Base-by-base conservation (phyloP, 2,888 invertebrate genomes). In the Tuberolachnus salignus region DNA sequence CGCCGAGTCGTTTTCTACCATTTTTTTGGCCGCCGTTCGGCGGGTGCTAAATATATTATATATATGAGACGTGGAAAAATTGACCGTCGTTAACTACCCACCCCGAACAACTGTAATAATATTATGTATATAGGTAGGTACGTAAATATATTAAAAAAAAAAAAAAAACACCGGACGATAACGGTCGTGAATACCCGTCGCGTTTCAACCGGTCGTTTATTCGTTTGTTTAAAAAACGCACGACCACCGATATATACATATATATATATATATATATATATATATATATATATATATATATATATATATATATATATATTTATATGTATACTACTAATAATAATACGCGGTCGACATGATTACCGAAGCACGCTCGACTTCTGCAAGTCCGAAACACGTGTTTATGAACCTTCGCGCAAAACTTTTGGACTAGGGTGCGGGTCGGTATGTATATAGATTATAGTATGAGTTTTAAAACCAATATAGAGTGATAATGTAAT, bases 31-130 rank as follows among this genome's bases (percentile, higher is more conserved):
- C 59, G 23, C 46, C 59, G 46, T 71, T 71, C 59, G 23, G 44
- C 46, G 71, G 71, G 71, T 71, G 71, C 59, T 71, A 71, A 71
- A 71, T 71, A 61, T 49, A 34, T 34, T 34, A 34, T 34, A 34
- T 34, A 34, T 14, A 53, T 53, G 44, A 75, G 75, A 75, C 75
- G 59, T 69, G 34, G 78, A 78, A 49, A 78, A 78, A 78, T 78
- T 23, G 67, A 69, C 78, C 69, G 49, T 69, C 78, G 69, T 78
- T 78, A 78, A 78, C 55, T 16, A 59, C 69, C 67, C 46, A n/a
- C n/a, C n/a, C n/a, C n/a, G n/a, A n/a, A n/a, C n/a, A 57, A 67
- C 26, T 57, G 64, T 53, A 64, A 23, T 46, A 70, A 70, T 42
- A 34, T 34, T 26, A 34, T 44, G 19, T 21, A 49, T 21, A 49